Evolutionary conservation across 2,888 invertebrate species (phyloP), one percentile per base, ranked within the genome.

Genomic region (Chloroclysta siterata): DNA sequence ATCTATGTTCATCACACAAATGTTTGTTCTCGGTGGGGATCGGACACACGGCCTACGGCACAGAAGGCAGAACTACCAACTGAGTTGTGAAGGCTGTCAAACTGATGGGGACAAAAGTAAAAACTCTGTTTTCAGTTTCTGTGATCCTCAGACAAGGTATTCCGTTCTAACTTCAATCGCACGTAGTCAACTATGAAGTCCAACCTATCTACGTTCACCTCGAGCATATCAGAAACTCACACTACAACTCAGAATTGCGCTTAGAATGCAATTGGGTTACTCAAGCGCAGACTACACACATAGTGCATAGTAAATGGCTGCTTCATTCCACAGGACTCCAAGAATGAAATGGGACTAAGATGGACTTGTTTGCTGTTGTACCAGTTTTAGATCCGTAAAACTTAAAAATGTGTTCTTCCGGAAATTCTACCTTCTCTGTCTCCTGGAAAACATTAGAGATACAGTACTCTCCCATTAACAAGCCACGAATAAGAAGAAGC

Each of bases 191-290:
- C 52, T 56, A 48, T 56, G 56, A 56, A 47, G 62, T 47, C 52
- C 44, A n/a, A 42, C 48, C 53, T 33, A 41, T 67, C 51, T 39
- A 63, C 56, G 69, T 69, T 65, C 66, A 53, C 56, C 44, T 57
- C 61, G 60, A 65, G 51, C 55, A 55, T 60, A 62, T 61, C 51
- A 52, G 65, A 68, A 69, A 69, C 68, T 71, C 51, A 66, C 55
- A 64, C 69, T 61, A 42, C 41, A 68, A 72, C 65, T 68, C 62
- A 60, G 59, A 70, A 67, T 63, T 66, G 61, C 66, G 67, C 70
- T 71, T 67, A 66, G 70, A 69, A 65, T 67, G 69, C 69, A 63
- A 68, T 68, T 69, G 63, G 65, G 62, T 64, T 65, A 66, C 67
- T 69, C 66, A 65, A 68, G 71, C 60, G 66, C 68, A 65, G 69